Base-by-base conservation (phyloP, 2,113 vertebrate species). In the Dasyprocta punctata region DNA sequence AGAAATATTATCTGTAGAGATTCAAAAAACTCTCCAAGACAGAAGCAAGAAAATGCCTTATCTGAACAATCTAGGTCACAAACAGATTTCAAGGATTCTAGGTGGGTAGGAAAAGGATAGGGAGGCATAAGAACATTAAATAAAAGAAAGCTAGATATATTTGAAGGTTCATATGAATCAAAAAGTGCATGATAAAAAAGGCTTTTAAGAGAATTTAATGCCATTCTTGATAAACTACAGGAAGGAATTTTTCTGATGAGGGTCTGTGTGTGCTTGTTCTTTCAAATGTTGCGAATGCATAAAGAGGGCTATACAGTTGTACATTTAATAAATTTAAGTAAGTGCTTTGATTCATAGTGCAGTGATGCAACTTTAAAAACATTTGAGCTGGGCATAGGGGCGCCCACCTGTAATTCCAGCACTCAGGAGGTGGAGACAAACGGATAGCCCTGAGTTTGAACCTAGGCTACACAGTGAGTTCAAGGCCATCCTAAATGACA, bases 41-140 rank as follows among this genome's bases (percentile, higher is more conserved):
- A 13, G 44, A 77, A 17, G 3, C 14, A 82, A 85, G 26, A 30
- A 28, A 88, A 77, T 38, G 58, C 47, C 22, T 88, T 41, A 30
- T 5, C 20, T 78, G 69, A 47, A 83, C 44, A 41, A 54, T 94
- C 38, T 71, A 54, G 52, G 80, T 81, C 67, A 77, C 26, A n/a
- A 89, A 91, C 4, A 47, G 0, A 78, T 16, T 78, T 92, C 36
- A 84, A 71, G 5, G 33, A 78, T 49, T 61, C 9, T 65, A 11
- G 5, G 1, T 19, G 28, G 0, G 33, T 36, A 54, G 3, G 20
- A 9, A 5, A 26, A 6, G 1, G 4, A 8, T 1, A 44, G 44
- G 24, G 33, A 38, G 11, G 36, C 19, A 61, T 36, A 75, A 4
- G 28, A 61, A 49, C 61, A 44, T 61, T 80, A 75, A 52, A 3